Base-by-base conservation (phyloP, 1,140 invertebrate genomes). In the Lycorma delicatula region DNA sequence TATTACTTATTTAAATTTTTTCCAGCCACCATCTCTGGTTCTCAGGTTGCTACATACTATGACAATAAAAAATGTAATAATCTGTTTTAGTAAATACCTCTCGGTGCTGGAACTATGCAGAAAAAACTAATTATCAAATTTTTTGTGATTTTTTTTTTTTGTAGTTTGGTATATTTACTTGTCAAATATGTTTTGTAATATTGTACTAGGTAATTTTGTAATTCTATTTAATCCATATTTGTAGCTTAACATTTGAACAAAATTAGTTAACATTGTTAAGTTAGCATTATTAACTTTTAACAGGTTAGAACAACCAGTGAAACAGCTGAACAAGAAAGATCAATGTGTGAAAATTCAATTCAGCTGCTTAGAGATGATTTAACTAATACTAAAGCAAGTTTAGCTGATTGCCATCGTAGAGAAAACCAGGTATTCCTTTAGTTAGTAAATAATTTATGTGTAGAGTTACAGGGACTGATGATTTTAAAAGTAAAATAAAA, bases 341-440 rank as follows among this genome's bases (percentile, higher is more conserved):
- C 76, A 5, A 81, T 83, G 58, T 84, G 78, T 62, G 86, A 81
- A 60, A 86, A 81, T 72, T 84, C 79, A 58, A 72, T 86, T 62
- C 70, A 81, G 67, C 68, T 79, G 2, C 66, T 90, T 11, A 79
- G 84, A 28, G 84, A 88, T 46, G 87, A 91, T 65, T 66, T 90
- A 3, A 77, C 80, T 0, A 77, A 84, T 46, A 73, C 85, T 3
- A 89, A 89, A 66, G 80, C 83, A 44, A 80, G 78, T 59, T 72
- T 89, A 3, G 75, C 81, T 11, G 87, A 91, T 63, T 74, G 82
- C 22, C 83, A 82, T 63, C 76, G 85, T 51, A 76, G 86, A 47
- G 84, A 89, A 66, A 82, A 82, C 7, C 85, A 89, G 63, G 75
- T 77, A 64, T 62, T 27, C 1, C n/a, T 34, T 34, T 34, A n/a